These are phyloP conservation scores for Sciurus vulgaris DNA, from an alignment of 2,797 vertebrate genomes.

Conservation along the genomic window DNA sequence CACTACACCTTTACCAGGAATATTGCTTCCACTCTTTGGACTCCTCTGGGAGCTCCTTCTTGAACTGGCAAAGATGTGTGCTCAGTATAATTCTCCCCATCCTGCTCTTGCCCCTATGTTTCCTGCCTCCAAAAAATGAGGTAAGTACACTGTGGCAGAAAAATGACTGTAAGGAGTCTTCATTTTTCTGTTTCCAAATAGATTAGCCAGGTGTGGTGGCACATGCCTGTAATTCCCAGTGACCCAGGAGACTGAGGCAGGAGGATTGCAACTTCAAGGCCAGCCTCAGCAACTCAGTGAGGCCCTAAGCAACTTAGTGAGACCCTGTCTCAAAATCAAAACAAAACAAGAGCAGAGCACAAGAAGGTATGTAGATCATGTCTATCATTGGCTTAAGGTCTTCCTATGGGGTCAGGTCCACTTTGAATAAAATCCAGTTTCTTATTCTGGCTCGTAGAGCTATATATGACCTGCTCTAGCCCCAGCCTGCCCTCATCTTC, in stretches of 20 bases:
- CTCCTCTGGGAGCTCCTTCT: neutral
- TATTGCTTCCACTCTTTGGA: neutral
- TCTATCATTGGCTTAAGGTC: neutral
- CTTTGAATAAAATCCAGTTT: neutral
- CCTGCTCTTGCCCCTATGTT: neutral
- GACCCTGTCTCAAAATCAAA: too few species aligned
- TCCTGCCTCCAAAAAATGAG: slow-evolving; percentile 9
- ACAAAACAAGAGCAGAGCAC: too few species aligned
- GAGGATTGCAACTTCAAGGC: too few species aligned
- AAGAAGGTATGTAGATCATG: neutral
- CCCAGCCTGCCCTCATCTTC: neutral
- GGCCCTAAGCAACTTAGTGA: too few species aligned
- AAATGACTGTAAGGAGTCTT: neutral
- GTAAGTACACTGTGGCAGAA: neutral
- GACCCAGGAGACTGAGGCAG: too few species aligned
- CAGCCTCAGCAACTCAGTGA: too few species aligned
- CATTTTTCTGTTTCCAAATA: slow-evolving; percentile 1
- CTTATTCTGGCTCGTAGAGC: neutral
- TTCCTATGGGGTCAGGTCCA: neutral
- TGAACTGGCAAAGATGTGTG: neutral
- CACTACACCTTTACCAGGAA: neutral
- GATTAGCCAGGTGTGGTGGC: too few species aligned
- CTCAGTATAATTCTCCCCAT: neutral
- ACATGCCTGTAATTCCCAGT: too few species aligned
- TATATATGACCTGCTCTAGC: neutral